phyloP scores from a whole-genome alignment of 2,113 vertebrate species.

The Spermophilus dauricus region DNA sequence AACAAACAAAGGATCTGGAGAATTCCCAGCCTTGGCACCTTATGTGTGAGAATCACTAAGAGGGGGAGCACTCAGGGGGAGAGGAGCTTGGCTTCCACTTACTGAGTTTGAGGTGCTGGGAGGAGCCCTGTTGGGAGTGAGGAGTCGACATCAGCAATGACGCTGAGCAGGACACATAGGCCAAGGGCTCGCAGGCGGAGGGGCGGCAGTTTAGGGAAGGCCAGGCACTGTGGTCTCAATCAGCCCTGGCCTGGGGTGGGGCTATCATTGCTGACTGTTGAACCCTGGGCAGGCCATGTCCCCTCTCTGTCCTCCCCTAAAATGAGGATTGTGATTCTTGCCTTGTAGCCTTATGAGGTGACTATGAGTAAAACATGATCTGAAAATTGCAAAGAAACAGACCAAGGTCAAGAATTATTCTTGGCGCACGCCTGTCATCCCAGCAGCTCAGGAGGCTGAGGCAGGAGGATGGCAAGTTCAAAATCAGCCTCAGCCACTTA shows the following conservation, averaged over 20 bases:
- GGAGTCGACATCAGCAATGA: too few species aligned
- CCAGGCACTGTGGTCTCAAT: fast-evolving
- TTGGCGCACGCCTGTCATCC: neutral
- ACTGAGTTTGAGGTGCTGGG: neutral
- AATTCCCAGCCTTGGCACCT: neutral
- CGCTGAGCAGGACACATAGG: neutral
- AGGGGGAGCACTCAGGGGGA: neutral
- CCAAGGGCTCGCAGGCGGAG: neutral
- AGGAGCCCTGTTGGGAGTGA: neutral
- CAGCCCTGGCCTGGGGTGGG: neutral
- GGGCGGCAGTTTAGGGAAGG: neutral
- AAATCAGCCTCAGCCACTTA: too few species aligned
- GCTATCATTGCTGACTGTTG: neutral
- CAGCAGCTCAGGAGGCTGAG: too few species aligned
- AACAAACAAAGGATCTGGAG: neutral
- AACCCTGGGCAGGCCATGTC: neutral
- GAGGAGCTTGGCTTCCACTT: neutral
- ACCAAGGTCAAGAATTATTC: neutral
- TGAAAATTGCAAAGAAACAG: neutral
- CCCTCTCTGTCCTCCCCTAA: neutral
- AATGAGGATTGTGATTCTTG: neutral
- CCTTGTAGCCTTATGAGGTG: neutral
- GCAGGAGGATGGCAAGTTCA: too few species aligned
- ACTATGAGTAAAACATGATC: neutral
- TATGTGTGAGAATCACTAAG: neutral